These are phyloP conservation scores for Meloidogyne floridensis DNA, from an alignment of 1,140 invertebrate genomes.

Conservation along the genomic window DNA sequence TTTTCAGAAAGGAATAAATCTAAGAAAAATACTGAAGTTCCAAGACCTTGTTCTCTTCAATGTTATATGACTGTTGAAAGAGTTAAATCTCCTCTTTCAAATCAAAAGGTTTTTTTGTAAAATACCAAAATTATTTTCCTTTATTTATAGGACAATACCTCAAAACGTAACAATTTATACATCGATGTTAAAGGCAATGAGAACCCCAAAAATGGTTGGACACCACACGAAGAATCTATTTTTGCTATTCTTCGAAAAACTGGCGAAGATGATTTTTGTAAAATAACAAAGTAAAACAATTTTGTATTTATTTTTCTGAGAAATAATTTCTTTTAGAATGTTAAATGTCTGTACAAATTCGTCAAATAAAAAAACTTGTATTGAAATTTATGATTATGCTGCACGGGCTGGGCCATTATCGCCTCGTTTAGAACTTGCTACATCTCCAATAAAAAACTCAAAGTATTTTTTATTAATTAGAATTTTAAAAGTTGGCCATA, in stretches of 20 bases:
- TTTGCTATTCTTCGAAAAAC: slow-evolving; percentile 36
- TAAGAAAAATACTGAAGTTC: not conserved
- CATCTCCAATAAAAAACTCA: slow-evolving; percentile 38
- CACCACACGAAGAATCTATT: slow-evolving; percentile 49
- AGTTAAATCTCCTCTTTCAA: not conserved
- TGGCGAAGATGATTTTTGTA: slow-evolving; percentile 43
- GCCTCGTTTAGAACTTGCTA: slow-evolving; percentile 37
- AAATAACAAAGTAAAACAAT: slow-evolving; percentile 33
- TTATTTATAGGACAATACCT: slow-evolving; percentile 11
- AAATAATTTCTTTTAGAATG: slow-evolving; percentile 14
- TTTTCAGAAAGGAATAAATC: not conserved
- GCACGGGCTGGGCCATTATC: slow-evolving; percentile 37
- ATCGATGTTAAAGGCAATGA: not conserved
- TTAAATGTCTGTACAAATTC: slow-evolving; percentile 32
- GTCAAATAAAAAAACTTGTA: slow-evolving; percentile 34
- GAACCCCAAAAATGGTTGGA: slow-evolving; percentile 24
- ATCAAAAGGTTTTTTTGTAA: not conserved
- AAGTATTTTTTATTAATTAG: not conserved
- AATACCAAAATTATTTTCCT: not conserved
- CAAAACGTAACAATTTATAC: not conserved
- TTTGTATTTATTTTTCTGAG: not conserved
- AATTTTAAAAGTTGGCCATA: slow-evolving; percentile 11
- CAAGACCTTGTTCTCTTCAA: not conserved
- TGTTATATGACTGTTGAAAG: not conserved
- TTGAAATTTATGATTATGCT: slow-evolving; percentile 50